Percentiles rank a stretch among this genome's conserved stretches.
Conservation (phyloP, 2,113 vertebrate genomes). For the Dicaeum eximium region DNA sequence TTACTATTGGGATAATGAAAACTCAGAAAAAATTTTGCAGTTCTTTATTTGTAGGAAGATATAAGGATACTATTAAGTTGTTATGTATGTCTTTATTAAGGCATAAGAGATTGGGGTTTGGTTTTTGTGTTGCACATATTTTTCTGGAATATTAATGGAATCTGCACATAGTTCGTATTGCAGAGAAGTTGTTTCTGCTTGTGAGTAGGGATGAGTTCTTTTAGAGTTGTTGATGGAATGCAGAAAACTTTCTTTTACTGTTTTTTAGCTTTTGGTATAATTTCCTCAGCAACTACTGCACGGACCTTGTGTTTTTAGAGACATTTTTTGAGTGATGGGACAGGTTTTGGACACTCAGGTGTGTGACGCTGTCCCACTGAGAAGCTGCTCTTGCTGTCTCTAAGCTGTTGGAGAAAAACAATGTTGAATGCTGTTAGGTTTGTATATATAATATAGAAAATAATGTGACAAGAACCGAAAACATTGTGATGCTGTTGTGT, state of each 20-base stretch:
- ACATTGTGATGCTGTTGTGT: background rate
- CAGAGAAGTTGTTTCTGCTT: background rate
- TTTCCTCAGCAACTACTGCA: background rate
- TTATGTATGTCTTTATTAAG: background rate
- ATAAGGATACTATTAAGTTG: background rate
- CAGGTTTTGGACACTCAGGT: background rate
- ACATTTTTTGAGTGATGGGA: background rate
- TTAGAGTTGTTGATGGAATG: background rate
- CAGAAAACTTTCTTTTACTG: background rate
- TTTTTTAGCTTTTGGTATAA: background rate
- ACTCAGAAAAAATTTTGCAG: background rate
- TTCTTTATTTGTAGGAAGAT: background rate
- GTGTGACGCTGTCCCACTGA: background rate
- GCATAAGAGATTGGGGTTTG: background rate
- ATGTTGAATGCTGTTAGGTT: background rate
- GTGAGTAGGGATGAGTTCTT: background rate
- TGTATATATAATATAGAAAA: background rate
- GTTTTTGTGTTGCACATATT: background rate
- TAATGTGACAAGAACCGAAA: background rate
- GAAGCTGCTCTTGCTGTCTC: background rate
- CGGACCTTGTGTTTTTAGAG: background rate
- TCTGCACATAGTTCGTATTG: background rate
- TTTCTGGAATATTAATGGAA: background rate
- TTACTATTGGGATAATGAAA: background rate
- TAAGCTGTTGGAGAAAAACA: background rate